Base-by-base conservation (phyloP, 2,888 invertebrate genomes). In the Muscina levida region DNA sequence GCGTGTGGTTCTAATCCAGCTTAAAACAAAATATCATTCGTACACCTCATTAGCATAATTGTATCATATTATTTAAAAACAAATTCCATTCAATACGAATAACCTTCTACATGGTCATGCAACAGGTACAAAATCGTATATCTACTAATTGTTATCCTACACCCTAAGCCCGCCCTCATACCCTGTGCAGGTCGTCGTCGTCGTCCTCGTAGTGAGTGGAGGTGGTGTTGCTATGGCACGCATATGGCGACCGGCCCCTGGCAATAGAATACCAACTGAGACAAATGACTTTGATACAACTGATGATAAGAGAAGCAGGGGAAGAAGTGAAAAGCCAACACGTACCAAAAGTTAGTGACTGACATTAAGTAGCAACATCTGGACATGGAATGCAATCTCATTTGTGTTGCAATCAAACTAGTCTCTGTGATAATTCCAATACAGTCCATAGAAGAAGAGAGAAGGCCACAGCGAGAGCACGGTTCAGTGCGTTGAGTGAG, bases 181-280 rank as follows among this genome's bases (percentile, higher is more conserved):
- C n/a, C n/a, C n/a, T n/a, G n/a, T n/a, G n/a, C n/a, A n/a, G n/a
- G n/a, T n/a, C n/a, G n/a, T n/a, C n/a, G n/a, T n/a, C n/a, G 59
- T 77, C n/a, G n/a, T n/a, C n/a, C n/a, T n/a, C n/a, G n/a, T n/a
- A n/a, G 59, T 77, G 31, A 53, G 8, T 51, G 22, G 24, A 15
- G 67, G 67, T 66, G 74, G 22, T 56, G 39, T 19, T n/a, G n/a
- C n/a, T n/a, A n/a, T 8, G n/a, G 53, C 46, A 22, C 65, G 11
- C n/a, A n/a, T n/a, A n/a, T 24, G 11, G 66, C 67, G 59, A 72
- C 57, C 72, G 72, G 71, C 71, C 71, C 65, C 65, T 42, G 66
- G 77, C 57, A 72, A 71, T 71, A 66, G 42, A n/a, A 11, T 48
- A 31, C 15, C 66, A 72, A 59, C 71, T 57, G 17, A 72, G 72